phyloP scores from a whole-genome alignment of 2,113 vertebrate genomes.

The Oostethus manadensis region DNA sequence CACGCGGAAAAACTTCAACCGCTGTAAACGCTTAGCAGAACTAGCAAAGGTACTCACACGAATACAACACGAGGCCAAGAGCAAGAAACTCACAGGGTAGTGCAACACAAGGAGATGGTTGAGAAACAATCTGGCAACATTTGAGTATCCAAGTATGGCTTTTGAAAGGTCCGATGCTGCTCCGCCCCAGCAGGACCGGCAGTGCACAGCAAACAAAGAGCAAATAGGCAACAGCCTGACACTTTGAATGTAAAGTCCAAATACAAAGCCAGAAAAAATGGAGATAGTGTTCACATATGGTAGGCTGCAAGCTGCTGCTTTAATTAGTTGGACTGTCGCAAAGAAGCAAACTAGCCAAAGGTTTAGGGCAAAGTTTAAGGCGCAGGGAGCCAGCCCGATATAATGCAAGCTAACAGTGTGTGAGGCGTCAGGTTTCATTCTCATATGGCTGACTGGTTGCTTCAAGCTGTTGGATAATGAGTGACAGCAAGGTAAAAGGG shows the following conservation, averaged over 20 bases:
- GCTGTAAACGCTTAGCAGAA: too few species aligned
- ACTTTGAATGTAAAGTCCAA: constrained; percentile 23
- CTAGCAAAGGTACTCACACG: too few species aligned
- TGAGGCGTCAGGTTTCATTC: constrained; percentile 62
- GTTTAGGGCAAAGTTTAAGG: constrained; percentile 67
- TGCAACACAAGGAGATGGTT: too few species aligned
- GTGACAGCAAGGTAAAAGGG: constrained; percentile 45
- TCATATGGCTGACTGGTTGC: constrained; percentile 70
- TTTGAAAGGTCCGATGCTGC: too few species aligned
- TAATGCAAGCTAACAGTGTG: constrained; percentile 57
- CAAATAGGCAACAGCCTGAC: too few species aligned
- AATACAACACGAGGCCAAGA: too few species aligned
- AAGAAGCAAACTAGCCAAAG: constrained; percentile 62
- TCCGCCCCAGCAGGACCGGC: too few species aligned
- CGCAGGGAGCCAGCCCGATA: constrained; percentile 49
- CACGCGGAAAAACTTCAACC: too few species aligned
- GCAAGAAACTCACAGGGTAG: too few species aligned
- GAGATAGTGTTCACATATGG: constrained; percentile 41
- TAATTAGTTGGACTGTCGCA: constrained; percentile 66
- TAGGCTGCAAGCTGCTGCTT: constrained; percentile 43
- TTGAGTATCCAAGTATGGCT: too few species aligned
- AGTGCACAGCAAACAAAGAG: too few species aligned
- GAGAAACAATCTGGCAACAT: too few species aligned
- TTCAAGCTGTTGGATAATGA: constrained; percentile 72
- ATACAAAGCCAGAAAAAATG: constrained; percentile 26